Base-by-base conservation (phyloP, 2,113 vertebrate species). In the Balaeniceps rex region DNA sequence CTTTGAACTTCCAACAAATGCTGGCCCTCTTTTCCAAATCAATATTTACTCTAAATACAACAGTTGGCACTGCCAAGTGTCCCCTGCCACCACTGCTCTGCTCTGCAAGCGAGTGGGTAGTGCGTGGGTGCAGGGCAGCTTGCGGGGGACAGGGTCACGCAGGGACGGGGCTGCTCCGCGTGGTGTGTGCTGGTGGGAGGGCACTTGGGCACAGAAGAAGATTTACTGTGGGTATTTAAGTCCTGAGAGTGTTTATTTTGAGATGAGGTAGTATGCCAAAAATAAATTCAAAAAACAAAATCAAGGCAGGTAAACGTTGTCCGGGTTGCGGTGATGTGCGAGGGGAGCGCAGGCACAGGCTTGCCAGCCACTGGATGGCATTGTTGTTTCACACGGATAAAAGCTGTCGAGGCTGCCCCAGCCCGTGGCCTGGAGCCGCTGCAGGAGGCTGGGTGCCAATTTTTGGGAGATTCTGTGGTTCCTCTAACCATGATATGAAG, bases 321-420 rank as follows among this genome's bases (percentile, higher is more conserved):
- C 18, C 34, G 1, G 12, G 23, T 5, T 10, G 55, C 4, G 0
- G 72, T 4, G 54, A 3, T 1, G 40, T 5, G 44, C 51, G 1
- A 12, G 47, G 57, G 77, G n/a, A 81, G 64, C 1, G 1, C 0
- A 11, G 81, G 68, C 2, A 1, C 0, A 7, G 81, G 54, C 34
- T 21, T 16, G 49, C 46, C 79, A 47, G 78, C 84, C 91, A 26
- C 93, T 76, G 93, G 95, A 86, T 84, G 93, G 87, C 96, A 77
- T 25, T 22, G 31, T 88, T 63, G 94, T 28, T 52, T 77, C 91
- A 82, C 65, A 21, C 1, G 47, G 60, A 55, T 19, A 12, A 3
- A 33, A 23, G 38, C 55, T 29, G 68, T 2, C 3, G 19, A 22
- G 66, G 29, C 40, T 63, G 76, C 16, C 82, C 76, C 19, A 2